Percentiles rank a stretch among this genome's conserved stretches.
phyloP scores from a whole-genome alignment of 2,888 invertebrate species.

The Drosophila silvestris region DNA sequence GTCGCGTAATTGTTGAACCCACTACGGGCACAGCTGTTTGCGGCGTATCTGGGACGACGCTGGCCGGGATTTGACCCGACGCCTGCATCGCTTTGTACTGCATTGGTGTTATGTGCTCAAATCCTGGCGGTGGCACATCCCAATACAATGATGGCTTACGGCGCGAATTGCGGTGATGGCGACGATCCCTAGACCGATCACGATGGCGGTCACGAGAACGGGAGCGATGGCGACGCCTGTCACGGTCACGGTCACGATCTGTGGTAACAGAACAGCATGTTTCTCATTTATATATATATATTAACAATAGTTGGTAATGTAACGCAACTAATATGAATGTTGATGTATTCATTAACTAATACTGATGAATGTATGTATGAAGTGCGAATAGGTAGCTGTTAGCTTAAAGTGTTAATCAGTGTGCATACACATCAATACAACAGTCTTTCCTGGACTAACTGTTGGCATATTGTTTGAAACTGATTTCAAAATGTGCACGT shows the following conservation, averaged over 20 bases:
- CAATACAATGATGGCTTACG: conserved; percentile 97
- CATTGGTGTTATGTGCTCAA: conserved; percentile 98
- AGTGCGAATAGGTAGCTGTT: background rate
- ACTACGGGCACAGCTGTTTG: conserved; percentile 98
- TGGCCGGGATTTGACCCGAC: conserved; percentile 97
- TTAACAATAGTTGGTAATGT: background rate
- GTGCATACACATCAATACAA: background rate
- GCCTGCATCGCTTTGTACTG: conserved; percentile 96
- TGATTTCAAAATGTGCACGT: background rate
- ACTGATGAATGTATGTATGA: background rate
- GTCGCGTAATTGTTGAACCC: conserved; percentile 98
- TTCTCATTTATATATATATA: background rate
- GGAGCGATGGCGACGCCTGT: conserved; percentile 71
- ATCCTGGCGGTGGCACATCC: conserved; percentile 99
- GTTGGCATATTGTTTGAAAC: background rate
- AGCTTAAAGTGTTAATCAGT: conserved; percentile 3
- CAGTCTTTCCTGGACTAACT: background rate
- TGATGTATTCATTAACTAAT: background rate
- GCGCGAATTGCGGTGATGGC: conserved; percentile 88
- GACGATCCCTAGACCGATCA: conserved; percentile 72
- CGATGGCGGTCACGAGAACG: conserved; percentile 76
- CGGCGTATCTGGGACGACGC: conserved; percentile 95
- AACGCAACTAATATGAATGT: background rate
- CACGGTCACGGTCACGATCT: conserved; percentile 71
- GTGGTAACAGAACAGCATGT: background rate